phyloP scores from a whole-genome alignment of 1,140 invertebrate genomes.

The Pogonus chalceus region DNA sequence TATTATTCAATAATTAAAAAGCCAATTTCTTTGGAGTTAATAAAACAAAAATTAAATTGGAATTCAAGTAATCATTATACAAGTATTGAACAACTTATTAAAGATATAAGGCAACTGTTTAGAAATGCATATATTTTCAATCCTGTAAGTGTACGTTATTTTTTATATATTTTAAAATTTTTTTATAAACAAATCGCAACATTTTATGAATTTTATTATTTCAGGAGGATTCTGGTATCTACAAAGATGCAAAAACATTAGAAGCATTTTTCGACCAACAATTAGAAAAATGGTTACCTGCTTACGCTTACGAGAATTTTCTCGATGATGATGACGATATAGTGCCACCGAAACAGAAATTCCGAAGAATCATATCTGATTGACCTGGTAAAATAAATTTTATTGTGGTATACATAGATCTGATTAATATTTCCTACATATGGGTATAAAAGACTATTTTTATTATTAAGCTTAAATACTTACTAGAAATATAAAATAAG shows the following conservation, averaged over 20 bases:
- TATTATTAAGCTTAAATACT: too few relatives aligned
- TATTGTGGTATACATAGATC: too few relatives aligned
- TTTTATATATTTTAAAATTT: constrained; percentile 5
- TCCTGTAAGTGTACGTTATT: constrained; percentile 55
- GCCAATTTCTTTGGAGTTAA: constrained; percentile 76
- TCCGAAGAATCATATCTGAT: constrained; percentile 43
- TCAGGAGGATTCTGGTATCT: constrained; percentile 72
- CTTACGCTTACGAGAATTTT: constrained; percentile 50
- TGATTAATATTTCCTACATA: too few relatives aligned
- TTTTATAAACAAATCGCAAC: neutral
- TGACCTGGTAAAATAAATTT: too few relatives aligned
- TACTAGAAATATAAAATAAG: too few relatives aligned
- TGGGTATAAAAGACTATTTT: too few relatives aligned
- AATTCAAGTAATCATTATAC: constrained; percentile 61
- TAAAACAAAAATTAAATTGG: constrained; percentile 67
- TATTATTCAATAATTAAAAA: constrained; percentile 67
- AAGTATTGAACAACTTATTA: constrained; percentile 62
- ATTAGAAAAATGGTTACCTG: constrained; percentile 68
- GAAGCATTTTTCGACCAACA: constrained; percentile 79
- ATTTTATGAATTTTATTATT: constrained; percentile 22
- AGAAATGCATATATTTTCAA: constrained; percentile 79
- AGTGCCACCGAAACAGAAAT: constrained; percentile 44
- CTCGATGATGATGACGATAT: constrained; percentile 42
- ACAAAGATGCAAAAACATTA: constrained; percentile 69
- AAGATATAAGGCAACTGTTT: constrained; percentile 77